These are phyloP conservation scores for Coluber constrictor DNA, from an alignment of 2,797 vertebrate genomes.

Conservation along the genomic window DNA sequence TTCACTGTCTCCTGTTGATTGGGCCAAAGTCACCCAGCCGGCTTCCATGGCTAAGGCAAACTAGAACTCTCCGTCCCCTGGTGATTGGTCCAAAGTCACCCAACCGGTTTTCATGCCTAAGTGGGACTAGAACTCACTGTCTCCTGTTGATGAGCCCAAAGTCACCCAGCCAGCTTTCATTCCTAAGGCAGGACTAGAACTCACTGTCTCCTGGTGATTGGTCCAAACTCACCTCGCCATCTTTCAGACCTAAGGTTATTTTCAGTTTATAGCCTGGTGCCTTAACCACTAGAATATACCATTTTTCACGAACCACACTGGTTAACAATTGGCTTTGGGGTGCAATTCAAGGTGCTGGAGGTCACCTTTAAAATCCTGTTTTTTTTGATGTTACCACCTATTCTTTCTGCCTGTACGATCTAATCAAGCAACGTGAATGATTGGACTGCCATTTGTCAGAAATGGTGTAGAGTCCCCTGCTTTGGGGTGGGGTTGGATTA, in stretches of 20 bases:
- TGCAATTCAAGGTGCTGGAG: background rate
- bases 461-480: too few relatives aligned
- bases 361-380: background rate
- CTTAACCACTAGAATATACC: background rate
- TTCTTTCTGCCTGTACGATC: background rate
- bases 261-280: background rate
- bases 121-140: too few relatives aligned
- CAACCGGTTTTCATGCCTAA: fast-evolving
- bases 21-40: too few relatives aligned
- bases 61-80: too few relatives aligned
- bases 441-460: too few relatives aligned
- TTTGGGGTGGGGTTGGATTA: too few relatives aligned
- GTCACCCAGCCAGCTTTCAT: too few relatives aligned
- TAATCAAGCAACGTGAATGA: background rate
- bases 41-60: fast-evolving
- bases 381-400: background rate
- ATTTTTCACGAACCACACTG: background rate
- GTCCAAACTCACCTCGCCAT: background rate
- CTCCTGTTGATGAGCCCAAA: too few relatives aligned
- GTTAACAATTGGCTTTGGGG: background rate
- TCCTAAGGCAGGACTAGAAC: too few relatives aligned
- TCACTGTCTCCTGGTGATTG: too few relatives aligned
- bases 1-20: too few relatives aligned
- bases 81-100: too few relatives aligned
- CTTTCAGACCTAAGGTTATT: background rate